A percentile compares a stretch with the other conserved stretches of the same genome.
phyloP scores from a whole-genome alignment of 2,888 invertebrate genomes.

The Lomographa bimaculata region DNA sequence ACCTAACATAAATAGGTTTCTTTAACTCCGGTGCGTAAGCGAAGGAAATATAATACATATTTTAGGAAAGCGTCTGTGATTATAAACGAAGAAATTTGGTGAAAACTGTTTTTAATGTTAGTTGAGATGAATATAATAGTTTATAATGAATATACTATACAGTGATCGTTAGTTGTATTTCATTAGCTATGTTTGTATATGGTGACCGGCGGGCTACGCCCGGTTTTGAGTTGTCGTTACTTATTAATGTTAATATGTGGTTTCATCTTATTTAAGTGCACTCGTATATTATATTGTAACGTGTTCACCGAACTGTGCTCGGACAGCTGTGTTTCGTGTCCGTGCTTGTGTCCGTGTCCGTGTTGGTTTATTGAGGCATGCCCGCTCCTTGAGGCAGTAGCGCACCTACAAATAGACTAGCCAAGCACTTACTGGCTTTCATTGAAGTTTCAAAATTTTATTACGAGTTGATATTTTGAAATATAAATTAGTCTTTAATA shows the following conservation, averaged over 20 bases:
- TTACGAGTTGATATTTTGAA: slow-evolving; percentile 62
- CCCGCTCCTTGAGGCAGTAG: too few relatives aligned
- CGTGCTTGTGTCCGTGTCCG: slow-evolving; percentile 39
- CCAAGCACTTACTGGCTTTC: slow-evolving; percentile 46
- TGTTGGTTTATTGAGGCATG: slow-evolving; percentile 38
- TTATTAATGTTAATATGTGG: slow-evolving; percentile 27
- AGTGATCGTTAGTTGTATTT: slow-evolving; percentile 60
- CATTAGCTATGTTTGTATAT: slow-evolving; percentile 35
- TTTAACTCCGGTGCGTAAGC: slow-evolving; percentile 68
- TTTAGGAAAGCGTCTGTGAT: slow-evolving; percentile 84
- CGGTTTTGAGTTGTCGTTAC: slow-evolving; percentile 24
- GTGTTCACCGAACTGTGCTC: slow-evolving; percentile 37
- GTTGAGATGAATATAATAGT: slow-evolving; percentile 57
- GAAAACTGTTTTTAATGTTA: slow-evolving; percentile 73
- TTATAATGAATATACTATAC: slow-evolving; percentile 46
- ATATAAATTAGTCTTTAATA: slow-evolving; percentile 50
- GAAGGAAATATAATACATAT: slow-evolving; percentile 66
- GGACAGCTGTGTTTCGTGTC: slow-evolving; percentile 42
- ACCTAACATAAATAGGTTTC: slow-evolving; percentile 63
- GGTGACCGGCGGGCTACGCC: slow-evolving; percentile 17
- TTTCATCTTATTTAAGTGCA: slow-evolving; percentile 40
- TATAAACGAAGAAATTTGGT: slow-evolving; percentile 80
- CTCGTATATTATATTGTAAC: slow-evolving; percentile 29
- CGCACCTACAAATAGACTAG: too few relatives aligned
- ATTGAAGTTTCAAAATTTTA: slow-evolving; percentile 59